Conservation (phyloP, 2,888 invertebrate genomes). For the Cyaniris semiargus region DNA sequence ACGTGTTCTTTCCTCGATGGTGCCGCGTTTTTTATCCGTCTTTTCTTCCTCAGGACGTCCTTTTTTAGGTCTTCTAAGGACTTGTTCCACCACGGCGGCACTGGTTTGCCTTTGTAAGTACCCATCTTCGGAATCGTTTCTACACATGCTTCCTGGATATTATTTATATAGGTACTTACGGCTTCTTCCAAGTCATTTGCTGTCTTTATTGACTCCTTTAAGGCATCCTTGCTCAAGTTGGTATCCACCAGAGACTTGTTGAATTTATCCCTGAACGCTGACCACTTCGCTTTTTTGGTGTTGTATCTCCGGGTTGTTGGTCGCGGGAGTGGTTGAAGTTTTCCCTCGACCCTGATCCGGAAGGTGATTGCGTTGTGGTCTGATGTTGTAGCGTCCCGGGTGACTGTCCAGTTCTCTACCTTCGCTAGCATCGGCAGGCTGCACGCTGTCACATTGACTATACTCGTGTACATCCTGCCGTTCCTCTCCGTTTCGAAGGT, state of each 20-base stretch:
- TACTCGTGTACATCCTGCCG: no score
- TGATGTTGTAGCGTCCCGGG: slow-evolving; percentile 35
- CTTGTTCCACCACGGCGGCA: slow-evolving; percentile 34
- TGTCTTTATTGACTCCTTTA: background rate
- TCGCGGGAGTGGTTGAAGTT: background rate
- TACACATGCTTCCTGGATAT: slow-evolving; percentile 32
- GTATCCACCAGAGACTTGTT: background rate
- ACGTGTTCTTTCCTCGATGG: slow-evolving; percentile 15
- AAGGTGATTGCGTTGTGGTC: slow-evolving; percentile 34
- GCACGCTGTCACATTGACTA: no score
- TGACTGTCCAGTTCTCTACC: slow-evolving; percentile 39
- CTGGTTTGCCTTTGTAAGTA: background rate
- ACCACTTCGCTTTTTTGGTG: slow-evolving; percentile 41
- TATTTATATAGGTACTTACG: slow-evolving; percentile 30
- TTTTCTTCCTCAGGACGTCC: slow-evolving; percentile 33
- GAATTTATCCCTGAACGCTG: background rate
- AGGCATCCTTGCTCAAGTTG: slow-evolving; percentile 20
- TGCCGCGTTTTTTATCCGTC: slow-evolving; percentile 36
- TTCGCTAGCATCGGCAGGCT: no score
- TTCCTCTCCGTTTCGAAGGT: slow-evolving; percentile 44
- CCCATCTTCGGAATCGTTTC: slow-evolving; percentile 31
- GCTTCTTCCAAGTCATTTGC: background rate
- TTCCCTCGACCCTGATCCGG: slow-evolving; percentile 31
- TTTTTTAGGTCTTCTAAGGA: slow-evolving; percentile 9
- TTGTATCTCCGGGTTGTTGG: slow-evolving; percentile 40